Evolutionary conservation across 2,113 vertebrate genomes (phyloP), one percentile per base, ranked within the genome.

Genomic region (Caracal caracal): DNA sequence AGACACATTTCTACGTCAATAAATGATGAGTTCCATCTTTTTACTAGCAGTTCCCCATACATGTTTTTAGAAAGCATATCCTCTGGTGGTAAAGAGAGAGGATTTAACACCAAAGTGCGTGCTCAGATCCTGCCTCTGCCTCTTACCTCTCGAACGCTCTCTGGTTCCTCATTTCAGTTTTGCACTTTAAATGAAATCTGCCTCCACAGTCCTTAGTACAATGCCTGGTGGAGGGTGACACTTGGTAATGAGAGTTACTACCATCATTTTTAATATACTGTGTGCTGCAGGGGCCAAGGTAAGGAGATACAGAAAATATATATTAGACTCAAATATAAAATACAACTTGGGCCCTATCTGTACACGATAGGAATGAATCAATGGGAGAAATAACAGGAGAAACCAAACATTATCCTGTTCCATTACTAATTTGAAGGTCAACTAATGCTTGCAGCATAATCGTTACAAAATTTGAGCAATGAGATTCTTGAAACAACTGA

Each of bases 121-220:
- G 5, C 24, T 90, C 43, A 90, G 28, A 53, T 80, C 66, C 65
- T 78, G 65, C 53, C 70, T 84, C 35, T 88, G 47, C 15, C 51
- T 24, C 26, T 92, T 24, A 35, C 17, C 30, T 70, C 15, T 82
- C 59, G 51, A 35, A 47, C 2, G n/a, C 26, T 75, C 30, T 75
- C n/a, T 85, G 37, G 20, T 49, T 90, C 75, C 66, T 93, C 79
- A 19, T 33, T 93, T 95, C 71, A 68, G 2, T 56, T 94, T 93
- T 79, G 71, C 11, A 56, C 51, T 80, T 83, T 79, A 79, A 94
- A 90, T 80, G 33, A 92, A 94, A 93, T 79, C 40, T 86, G 30
- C 43, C 51, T 94, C 26, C 65, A 7, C 10, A 33, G 17, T 65
- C 22, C 66, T 90, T 40, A 26, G 47, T 30, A 92, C 35, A 80